phyloP scores from a whole-genome alignment of 2,797 vertebrate genomes.

The Varecia variegata region DNA sequence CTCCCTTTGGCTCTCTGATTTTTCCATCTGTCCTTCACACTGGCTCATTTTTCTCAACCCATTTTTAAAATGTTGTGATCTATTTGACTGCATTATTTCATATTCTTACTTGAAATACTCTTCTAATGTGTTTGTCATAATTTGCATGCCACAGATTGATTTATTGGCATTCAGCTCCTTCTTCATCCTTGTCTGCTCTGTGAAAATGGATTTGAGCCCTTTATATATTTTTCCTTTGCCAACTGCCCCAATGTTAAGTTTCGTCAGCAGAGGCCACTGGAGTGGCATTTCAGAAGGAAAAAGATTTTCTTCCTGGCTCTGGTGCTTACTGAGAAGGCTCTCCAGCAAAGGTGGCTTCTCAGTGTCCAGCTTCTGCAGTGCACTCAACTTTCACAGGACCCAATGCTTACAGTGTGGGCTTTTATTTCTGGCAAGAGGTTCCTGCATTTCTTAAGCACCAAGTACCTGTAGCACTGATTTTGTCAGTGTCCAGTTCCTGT shows the following conservation, averaged over 20 bases:
- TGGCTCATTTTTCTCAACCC: neutral
- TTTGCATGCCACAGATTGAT: neutral
- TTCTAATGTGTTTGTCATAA: neutral
- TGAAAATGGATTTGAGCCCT: neutral
- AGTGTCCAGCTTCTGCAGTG: neutral
- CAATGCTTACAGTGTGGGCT: neutral
- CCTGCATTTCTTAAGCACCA: neutral
- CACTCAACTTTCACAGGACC: neutral
- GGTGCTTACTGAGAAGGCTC: neutral
- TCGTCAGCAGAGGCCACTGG: neutral
- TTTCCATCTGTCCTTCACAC: neutral
- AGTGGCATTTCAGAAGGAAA: neutral
- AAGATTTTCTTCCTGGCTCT: neutral
- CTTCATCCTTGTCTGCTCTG: neutral
- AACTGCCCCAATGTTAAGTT: neutral
- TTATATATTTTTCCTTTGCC: neutral
- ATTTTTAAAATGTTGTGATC: neutral
- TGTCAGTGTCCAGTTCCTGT: neutral
- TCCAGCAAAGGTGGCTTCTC: neutral
- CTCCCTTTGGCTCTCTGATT: neutral
- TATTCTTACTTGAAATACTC: neutral
- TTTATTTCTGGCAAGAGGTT: accelerated
- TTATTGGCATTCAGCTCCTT: neutral
- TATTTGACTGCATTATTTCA: neutral
- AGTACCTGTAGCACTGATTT: accelerated